A percentile compares a stretch with the other conserved stretches of the same genome.
These are phyloP conservation scores for Aplidium turbinatum DNA, from an alignment of 23 tunicate genomes.

Conservation along the genomic window DNA sequence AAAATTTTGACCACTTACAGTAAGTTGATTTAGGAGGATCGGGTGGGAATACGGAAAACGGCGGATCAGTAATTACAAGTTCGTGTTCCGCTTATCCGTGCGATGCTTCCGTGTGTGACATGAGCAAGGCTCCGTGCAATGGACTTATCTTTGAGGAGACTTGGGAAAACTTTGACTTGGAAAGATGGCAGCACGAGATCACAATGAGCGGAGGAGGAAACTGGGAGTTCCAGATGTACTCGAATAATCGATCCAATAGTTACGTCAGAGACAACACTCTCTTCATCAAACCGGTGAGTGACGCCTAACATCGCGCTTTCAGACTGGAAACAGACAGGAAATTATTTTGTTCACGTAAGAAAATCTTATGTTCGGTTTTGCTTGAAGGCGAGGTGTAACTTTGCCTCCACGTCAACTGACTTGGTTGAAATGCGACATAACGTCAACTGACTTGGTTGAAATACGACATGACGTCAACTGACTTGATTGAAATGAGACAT, in stretches of 20 bases:
- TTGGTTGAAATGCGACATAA: too few species aligned
- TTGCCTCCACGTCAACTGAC: too few species aligned
- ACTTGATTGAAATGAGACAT: too few species aligned
- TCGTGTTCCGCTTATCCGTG: constrained; percentile 63
- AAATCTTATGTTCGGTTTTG: too few species aligned
- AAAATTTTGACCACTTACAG: too few species aligned
- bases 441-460: too few species aligned
- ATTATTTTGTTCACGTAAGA: too few species aligned
- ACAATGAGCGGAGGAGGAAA: constrained; percentile 98
- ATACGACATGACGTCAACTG: too few species aligned
- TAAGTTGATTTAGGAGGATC: background rate
- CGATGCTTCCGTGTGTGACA: constrained; percentile 55
- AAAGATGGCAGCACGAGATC: constrained; percentile 90
- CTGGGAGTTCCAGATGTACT: constrained; percentile 94
- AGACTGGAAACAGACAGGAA: too few species aligned
- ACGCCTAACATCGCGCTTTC: too few species aligned
- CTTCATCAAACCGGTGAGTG: constrained; percentile 91
- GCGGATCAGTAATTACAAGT: constrained; percentile 25
- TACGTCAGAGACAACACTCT: constrained; percentile 94
- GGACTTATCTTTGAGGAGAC: constrained; percentile 91
- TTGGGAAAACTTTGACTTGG: constrained; percentile 81
- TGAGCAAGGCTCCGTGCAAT: constrained; percentile 67
- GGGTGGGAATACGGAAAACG: constrained; percentile 17
- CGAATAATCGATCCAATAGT: constrained; percentile 87
- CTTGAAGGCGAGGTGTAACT: too few species aligned